Evolutionary conservation across 2,113 vertebrate genomes (phyloP), one percentile per base, ranked within the genome.

Genomic region (Maccullochella peelii): DNA sequence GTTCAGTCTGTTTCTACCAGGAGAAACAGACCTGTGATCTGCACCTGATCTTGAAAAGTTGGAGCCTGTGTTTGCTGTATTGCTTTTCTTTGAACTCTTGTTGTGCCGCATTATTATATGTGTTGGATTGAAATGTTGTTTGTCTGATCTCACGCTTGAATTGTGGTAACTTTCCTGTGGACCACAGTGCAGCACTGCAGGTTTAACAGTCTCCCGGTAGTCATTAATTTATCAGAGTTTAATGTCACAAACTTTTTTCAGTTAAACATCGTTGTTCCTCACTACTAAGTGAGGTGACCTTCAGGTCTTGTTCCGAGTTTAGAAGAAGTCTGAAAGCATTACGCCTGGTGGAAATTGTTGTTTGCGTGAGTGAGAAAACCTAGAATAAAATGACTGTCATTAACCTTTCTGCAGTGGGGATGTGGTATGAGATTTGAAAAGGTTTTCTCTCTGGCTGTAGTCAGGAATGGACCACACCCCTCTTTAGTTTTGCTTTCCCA

Each of bases 391-490:
- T 66, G 0, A 54, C 49, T 25, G 49, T 57, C 4, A 73, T 81
- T 25, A 36, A 40, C 21, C 30, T 69, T 49, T 50, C 8, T 67
- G 40, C 2, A 1, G 27, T 36, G 8, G 6, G 27, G 11, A 62
- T 52, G n/a, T 83, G 68, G 67, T 40, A 23, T 54, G 23, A 52
- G 38, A 61, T 54, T 75, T 67, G 16, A 68, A 47, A 33, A 2
- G 0, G 25, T 36, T 68, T 66, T 73, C 36, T 82, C 42, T 38
- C 69, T 73, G 67, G 40, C 42, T 76, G 33, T 52, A 75, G 72
- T 85, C 23, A 1, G 58, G 33, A 66, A n/a, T 23, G 21, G 68
- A 81, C 85, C 88, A 87, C 88, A 66, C 88, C 89, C 76, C 73
- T 82, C 63, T 77, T 79, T 80, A 71, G 73, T 74, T 61, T 69